These are phyloP conservation scores for Caenorhabditis elegans DNA, from an alignment of 1,140 invertebrate genomes.

Conservation along the genomic window DNA sequence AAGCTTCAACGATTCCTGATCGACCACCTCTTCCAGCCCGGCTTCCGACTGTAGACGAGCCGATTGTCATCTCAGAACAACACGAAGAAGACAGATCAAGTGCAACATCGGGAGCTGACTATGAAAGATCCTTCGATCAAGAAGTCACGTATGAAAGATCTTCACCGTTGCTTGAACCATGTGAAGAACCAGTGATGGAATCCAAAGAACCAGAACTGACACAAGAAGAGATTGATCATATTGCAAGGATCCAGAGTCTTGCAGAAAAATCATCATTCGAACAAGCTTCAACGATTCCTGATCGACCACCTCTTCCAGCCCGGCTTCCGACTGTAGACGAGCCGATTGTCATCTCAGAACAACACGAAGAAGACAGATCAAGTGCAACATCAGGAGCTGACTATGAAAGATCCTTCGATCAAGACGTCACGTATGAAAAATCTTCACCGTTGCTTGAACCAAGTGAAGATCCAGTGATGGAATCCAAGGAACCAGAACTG, in stretches of 20 bases:
- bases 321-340: not conserved
- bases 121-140: conserved; percentile 12
- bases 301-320: too few relatives aligned
- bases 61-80: not conserved
- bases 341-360: not conserved
- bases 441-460: not conserved
- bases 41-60: not conserved
- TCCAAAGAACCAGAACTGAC: not conserved
- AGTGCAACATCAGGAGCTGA: not conserved
- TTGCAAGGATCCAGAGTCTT: not conserved
- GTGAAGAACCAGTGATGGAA: not conserved
- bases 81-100: conserved; percentile 6
- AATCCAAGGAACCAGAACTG: not conserved
- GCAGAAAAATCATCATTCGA: conserved; percentile 13
- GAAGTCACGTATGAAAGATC: not conserved
- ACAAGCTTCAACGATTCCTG: not conserved
- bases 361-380: not conserved
- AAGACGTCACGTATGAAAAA: not conserved
- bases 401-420: not conserved
- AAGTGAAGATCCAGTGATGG: not conserved
- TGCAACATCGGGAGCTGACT: conserved; percentile 39
- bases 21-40: not conserved
- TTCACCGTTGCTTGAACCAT: not conserved
- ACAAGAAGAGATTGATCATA: conserved; percentile 16
- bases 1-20: not conserved